Evolutionary conservation across 2,797 vertebrate species (phyloP), one percentile per base, ranked within the genome.

Genomic region (Lophotriccus pileatus): DNA sequence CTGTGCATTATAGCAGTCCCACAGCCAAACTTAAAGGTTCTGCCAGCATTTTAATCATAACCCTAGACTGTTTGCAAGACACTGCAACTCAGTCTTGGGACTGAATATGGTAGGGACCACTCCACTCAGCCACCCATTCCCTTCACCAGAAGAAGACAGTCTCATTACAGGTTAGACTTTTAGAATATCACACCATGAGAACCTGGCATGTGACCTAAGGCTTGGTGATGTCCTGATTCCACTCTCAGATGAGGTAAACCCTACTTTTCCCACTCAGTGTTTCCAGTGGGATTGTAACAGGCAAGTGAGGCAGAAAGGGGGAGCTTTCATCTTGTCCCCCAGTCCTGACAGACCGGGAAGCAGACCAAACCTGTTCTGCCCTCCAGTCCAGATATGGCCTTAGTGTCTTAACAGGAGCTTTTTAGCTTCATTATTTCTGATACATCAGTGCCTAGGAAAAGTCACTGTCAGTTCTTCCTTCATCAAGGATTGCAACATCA

Each of bases 11-110:
- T 47, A 76, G 68, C 66, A 80, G 68, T 59, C 72, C 58, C 89
- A 64, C 4, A 73, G 85, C 81, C 90, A 63, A 96, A 92, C 62
- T 78, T 77, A 90, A 81, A 84, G 50, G 67, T 30, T 52, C 60
- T 87, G 78, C 70, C 90, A 88, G 87, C 64, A 89, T 91, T 96
- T 93, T 91, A 90, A 87, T 93, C 84, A 76, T 75, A 82, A 93
- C 27, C 34, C 32, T 10, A 7, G 47, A 72, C 20, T 68, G 27
- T 84, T 95, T 94, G 53, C 76, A 78, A 92, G 75, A 52, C 21
- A 39, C 4, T 69, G 62, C 21, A 75, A n/a, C 36, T 94, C 59
- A 73, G 55, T 9, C 52, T 76, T 32, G 15, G 17, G 34, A 47
- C 37, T 43, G 37, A 72, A 93, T 32, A 13, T 17, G 4, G 62